These are phyloP conservation scores for Drosophila robusta DNA, from an alignment of 2,888 invertebrate genomes.

Conservation along the genomic window DNA sequence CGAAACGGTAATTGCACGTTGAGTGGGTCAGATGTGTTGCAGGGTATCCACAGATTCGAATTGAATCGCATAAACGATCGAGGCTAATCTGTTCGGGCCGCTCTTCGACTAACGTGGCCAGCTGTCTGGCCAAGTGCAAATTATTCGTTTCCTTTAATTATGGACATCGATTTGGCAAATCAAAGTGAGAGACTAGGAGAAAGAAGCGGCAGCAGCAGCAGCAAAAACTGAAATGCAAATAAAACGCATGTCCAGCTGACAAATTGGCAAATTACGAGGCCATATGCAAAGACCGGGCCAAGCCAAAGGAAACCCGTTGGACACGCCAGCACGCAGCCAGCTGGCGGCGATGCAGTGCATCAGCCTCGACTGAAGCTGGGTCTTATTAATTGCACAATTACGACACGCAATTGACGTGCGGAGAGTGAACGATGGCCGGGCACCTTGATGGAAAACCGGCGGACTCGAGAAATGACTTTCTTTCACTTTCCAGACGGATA, in stretches of 20 bases:
- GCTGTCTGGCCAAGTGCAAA: conserved; percentile 56
- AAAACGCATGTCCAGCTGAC: conserved; percentile 79
- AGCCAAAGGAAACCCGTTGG: conserved; percentile 65
- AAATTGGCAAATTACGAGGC: conserved; percentile 73
- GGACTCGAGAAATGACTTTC: conserved; percentile 71
- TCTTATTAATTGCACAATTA: conserved; percentile 82
- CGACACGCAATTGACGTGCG: conserved; percentile 75
- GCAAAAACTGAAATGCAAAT: conserved; percentile 60
- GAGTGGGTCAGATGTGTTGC: conserved; percentile 11
- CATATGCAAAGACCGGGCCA: conserved; percentile 37
- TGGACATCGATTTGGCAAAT: conserved; percentile 51
- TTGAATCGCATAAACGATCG: neutral
- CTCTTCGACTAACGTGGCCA: conserved; percentile 29
- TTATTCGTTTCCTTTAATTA: conserved; percentile 72
- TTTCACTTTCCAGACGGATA: conserved; percentile 80
- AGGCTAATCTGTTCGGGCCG: conserved; percentile 5
- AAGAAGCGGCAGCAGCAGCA: conserved; percentile 1
- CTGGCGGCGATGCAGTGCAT: conserved; percentile 44
- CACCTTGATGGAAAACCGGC: conserved; percentile 66
- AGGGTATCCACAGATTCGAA: neutral
- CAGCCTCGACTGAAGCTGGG: conserved; percentile 31
- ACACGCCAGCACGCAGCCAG: conserved; percentile 33
- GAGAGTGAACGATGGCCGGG: conserved; percentile 61
- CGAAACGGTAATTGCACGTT: conserved; percentile 22
- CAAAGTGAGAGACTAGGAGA: conserved; percentile 29